These are phyloP conservation scores for Cynocephalus volans DNA, from an alignment of 2,113 vertebrate genomes.

Conservation along the genomic window DNA sequence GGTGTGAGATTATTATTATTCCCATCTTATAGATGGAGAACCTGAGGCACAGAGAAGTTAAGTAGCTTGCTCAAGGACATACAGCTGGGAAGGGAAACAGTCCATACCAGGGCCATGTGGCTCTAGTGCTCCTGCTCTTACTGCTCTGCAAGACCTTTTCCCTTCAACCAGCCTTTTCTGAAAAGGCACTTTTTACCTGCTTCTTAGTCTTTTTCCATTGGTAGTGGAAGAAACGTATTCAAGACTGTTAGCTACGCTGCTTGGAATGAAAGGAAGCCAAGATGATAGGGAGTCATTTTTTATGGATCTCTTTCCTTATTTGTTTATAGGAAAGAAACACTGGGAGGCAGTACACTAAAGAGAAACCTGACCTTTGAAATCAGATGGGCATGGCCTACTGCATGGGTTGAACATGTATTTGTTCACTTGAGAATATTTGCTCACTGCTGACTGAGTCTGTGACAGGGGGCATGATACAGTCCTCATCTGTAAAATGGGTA, in stretches of 20 bases:
- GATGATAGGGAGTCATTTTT: background rate
- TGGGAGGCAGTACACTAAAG: background rate
- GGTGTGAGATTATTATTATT: background rate
- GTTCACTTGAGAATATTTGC: background rate
- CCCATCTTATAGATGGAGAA: background rate
- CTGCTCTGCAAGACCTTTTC: background rate
- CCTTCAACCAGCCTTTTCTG: background rate
- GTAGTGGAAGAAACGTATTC: background rate
- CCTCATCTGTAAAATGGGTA: background rate
- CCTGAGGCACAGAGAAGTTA: background rate
- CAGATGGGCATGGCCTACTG: background rate
- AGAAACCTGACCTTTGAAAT: background rate
- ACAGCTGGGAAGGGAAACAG: background rate
- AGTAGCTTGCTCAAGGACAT: background rate
- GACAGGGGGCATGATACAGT: background rate
- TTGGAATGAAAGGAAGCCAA: background rate
- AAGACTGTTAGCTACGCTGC: background rate
- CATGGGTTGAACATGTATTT: background rate
- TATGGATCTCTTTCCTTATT: background rate
- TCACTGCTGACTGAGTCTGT: background rate
- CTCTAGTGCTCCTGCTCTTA: background rate
- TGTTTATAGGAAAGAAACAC: background rate
- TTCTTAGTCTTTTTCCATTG: background rate
- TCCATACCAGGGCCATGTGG: background rate
- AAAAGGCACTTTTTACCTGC: background rate